A percentile compares a stretch with the other conserved stretches of the same genome.
phyloP scores from a whole-genome alignment of 2,888 invertebrate genomes.

The Nephrocerus scutellatus region DNA sequence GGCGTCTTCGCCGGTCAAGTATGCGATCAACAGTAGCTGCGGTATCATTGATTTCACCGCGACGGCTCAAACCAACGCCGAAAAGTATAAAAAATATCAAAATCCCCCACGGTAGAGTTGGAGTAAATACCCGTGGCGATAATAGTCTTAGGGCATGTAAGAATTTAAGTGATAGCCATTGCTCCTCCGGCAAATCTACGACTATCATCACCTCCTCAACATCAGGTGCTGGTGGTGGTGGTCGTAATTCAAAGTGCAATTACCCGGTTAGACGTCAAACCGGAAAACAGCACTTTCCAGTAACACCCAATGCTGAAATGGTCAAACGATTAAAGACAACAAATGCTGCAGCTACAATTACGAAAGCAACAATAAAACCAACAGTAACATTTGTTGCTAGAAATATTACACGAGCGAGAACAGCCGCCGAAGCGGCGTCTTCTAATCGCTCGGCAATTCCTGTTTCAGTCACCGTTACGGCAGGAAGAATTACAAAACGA shows the following conservation, averaged over 20 bases:
- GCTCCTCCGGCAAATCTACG: conserved; percentile 13
- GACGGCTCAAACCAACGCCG: conserved; percentile 19
- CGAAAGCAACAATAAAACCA: conserved; percentile 11
- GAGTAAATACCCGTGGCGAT: conserved; percentile 13
- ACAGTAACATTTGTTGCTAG: too few relatives aligned
- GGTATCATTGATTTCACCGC: conserved; percentile 18
- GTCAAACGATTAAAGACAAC: conserved; percentile 23
- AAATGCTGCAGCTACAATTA: conserved; percentile 15
- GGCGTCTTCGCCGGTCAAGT: conserved; percentile 46
- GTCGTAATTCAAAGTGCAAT: conserved; percentile 23
- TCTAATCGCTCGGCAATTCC: too few relatives aligned
- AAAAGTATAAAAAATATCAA: conserved; percentile 20
- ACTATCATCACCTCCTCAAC: conserved; percentile 13
- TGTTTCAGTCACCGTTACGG: conserved; percentile 11
- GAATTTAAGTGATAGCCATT: too few relatives aligned
- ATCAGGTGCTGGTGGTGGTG: conserved; percentile 6
- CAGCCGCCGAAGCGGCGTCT: too few relatives aligned
- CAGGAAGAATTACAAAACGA: conserved; percentile 8
- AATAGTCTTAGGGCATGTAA: too few relatives aligned
- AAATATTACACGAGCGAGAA: too few relatives aligned
- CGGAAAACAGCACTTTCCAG: too few relatives aligned
- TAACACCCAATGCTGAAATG: conserved; percentile 14
- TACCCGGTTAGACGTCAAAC: too few relatives aligned
- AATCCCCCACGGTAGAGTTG: conserved; percentile 18
- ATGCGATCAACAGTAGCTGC: conserved; percentile 21